phyloP scores from a whole-genome alignment of 2,113 vertebrate genomes.

The Dromiciops gliroides region DNA sequence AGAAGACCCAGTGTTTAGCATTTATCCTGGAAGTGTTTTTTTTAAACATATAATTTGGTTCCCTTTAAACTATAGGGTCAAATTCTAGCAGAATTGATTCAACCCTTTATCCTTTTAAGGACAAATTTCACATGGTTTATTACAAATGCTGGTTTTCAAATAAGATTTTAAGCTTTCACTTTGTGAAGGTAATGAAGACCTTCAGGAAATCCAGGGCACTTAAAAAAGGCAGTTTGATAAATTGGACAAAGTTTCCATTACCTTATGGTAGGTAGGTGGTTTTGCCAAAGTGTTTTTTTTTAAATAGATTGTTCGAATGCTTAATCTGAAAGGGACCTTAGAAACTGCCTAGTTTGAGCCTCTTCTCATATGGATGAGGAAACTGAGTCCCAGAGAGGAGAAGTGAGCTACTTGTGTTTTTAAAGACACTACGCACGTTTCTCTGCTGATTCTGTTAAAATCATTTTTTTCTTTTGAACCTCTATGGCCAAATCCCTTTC shows the following conservation, averaged over 20 bases:
- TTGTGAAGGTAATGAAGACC: neutral
- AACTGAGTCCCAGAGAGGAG: neutral
- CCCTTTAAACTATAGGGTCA: constrained; percentile 25
- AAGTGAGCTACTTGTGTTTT: neutral
- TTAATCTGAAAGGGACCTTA: neutral
- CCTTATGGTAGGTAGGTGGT: neutral
- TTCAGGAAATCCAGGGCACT: neutral
- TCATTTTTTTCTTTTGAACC: neutral
- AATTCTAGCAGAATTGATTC: neutral
- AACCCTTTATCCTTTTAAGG: constrained; percentile 5
- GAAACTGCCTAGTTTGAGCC: neutral
- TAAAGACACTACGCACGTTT: neutral
- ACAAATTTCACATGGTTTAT: neutral
- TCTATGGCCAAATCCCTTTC: neutral
- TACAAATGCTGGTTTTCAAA: neutral
- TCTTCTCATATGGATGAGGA: neutral
- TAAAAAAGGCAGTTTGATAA: neutral
- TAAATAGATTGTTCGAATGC: neutral
- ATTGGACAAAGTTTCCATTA: neutral
- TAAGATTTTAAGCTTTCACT: neutral
- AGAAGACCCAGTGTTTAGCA: neutral
- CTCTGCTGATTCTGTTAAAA: neutral
- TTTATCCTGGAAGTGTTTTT: neutral
- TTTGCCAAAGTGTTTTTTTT: neutral
- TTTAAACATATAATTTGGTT: constrained; percentile 39